phyloP scores from a whole-genome alignment of 2,113 vertebrate species.

The Tachysurus fulvidraco region DNA sequence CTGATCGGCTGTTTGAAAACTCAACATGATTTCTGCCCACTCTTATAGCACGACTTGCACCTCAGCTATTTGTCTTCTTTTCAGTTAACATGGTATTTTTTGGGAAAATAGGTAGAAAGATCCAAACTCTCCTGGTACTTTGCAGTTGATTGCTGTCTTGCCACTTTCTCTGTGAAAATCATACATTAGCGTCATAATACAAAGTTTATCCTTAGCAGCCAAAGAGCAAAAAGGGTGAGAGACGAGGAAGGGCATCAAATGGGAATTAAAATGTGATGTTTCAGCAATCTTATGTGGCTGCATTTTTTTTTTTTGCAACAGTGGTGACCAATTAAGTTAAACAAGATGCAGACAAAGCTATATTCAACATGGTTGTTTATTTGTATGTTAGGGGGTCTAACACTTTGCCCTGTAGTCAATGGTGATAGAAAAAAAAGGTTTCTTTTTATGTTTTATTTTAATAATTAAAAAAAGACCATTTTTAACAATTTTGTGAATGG shows the following conservation, averaged over 20 bases:
- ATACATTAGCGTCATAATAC: constrained; percentile 70
- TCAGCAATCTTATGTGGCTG: constrained; percentile 70
- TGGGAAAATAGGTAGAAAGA: constrained; percentile 38
- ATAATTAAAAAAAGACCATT: constrained; percentile 70
- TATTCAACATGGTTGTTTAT: constrained; percentile 78
- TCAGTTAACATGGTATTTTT: constrained; percentile 38
- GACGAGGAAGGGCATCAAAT: constrained; percentile 46
- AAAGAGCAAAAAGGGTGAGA: constrained; percentile 63
- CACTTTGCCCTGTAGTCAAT: constrained; percentile 78
- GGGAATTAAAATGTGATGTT: constrained; percentile 77
- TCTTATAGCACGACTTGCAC: not conserved
- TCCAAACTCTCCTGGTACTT: constrained; percentile 69
- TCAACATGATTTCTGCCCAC: not conserved
- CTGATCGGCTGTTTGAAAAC: constrained; percentile 24
- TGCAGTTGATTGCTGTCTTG: constrained; percentile 65
- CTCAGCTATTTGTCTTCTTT: constrained; percentile 10
- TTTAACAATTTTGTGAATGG: constrained; percentile 75
- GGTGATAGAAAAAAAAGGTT: constrained; percentile 78
- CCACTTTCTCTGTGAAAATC: constrained; percentile 76
- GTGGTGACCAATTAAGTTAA: constrained; percentile 77
- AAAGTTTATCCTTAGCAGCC: constrained; percentile 75
- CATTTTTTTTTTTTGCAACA: constrained; percentile 68
- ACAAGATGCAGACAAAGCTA: constrained; percentile 77
- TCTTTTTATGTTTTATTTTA: constrained; percentile 82
- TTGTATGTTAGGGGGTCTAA: constrained; percentile 78